Evolutionary conservation across 2,797 vertebrate genomes (phyloP), one percentile per base, ranked within the genome.

Genomic region (Trachops cirrhosus): DNA sequence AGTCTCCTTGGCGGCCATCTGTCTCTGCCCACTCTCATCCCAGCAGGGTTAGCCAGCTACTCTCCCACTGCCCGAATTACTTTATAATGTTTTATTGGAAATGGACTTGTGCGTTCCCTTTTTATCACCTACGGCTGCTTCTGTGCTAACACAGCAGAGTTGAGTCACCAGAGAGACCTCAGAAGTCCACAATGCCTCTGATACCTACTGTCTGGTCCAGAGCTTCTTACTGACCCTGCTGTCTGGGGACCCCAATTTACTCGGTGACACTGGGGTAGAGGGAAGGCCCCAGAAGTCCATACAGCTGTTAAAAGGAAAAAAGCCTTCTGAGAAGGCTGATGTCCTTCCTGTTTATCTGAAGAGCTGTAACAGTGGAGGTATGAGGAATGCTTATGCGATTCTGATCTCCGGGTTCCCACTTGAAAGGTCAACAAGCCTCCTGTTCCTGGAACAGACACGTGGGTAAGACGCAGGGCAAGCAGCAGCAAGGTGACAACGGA

Each of bases 371-470:
- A 59, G 5, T 46, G 62, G 4, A 52, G 44, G 59, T 1, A 4
- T 4, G 26, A 74, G 85, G 41, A 29, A 41, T 1, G 0, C 4
- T 15, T 48, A 1, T 9, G 11, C 26, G 64, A 68, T 71, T 94
- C 70, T 9, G 2, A 62, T 59, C 70, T 73, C 12, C 3, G 16
- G 50, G 59, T 34, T 95, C 37, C 85, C 70, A 74, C 89, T 89
- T 29, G 67, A 85, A 68, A 86, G n/a, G 95, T 41, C 88, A 85
- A 92, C n/a, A 37, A 8, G n/a, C 44, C 83, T 82, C 62, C 57
- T 52, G 37, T 37, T 87, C 16, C 73, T 39, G 68, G 52, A 83
- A 67, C 39, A 87, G 95, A 92, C 67, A 62, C 0, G 10, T 0
- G 64, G 75, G 34, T 78, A 92, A 75, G 59, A 75, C 21, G 16